Percentiles rank a stretch among this genome's conserved stretches.
Conservation (phyloP, 2,888 invertebrate genomes). For the Eutolmus rufibarbis region DNA sequence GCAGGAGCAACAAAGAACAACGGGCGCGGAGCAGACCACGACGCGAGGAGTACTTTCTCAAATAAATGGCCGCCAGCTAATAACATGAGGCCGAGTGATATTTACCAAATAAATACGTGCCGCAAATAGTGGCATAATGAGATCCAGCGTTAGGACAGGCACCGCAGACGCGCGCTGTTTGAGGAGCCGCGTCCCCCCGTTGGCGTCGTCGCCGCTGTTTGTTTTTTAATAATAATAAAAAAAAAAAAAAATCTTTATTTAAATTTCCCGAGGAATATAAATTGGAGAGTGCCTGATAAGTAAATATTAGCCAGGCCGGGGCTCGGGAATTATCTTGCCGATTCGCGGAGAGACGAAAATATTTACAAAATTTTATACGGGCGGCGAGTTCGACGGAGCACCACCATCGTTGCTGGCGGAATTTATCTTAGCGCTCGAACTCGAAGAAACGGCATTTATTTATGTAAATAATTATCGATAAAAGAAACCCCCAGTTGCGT, state of each 20-base stretch:
- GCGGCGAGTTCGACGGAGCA: neutral
- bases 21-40: neutral
- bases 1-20: slow-evolving; percentile 20
- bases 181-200: slow-evolving; percentile 25
- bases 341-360: slow-evolving; percentile 17
- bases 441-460: slow-evolving; percentile 13
- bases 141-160: slow-evolving; percentile 35
- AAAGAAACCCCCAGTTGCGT: neutral
- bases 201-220: neutral
- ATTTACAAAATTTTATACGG: slow-evolving; percentile 16
- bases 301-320: slow-evolving; percentile 27
- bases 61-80: slow-evolving; percentile 42
- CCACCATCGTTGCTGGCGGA: neutral
- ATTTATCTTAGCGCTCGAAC: slow-evolving; percentile 23
- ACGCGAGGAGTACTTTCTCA: slow-evolving; percentile 37
- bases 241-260: slow-evolving; percentile 30
- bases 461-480: slow-evolving; percentile 38
- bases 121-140: slow-evolving; percentile 46
- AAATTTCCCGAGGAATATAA: slow-evolving; percentile 40
- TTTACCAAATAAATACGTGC: slow-evolving; percentile 47
- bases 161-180: slow-evolving; percentile 21
- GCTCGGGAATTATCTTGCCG: slow-evolving; percentile 1
- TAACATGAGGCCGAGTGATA: slow-evolving; percentile 43
- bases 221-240: slow-evolving; percentile 35
- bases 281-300: slow-evolving; percentile 37